Base-by-base conservation (phyloP, 2,888 invertebrate species). In the Autographa pulchrina region DNA sequence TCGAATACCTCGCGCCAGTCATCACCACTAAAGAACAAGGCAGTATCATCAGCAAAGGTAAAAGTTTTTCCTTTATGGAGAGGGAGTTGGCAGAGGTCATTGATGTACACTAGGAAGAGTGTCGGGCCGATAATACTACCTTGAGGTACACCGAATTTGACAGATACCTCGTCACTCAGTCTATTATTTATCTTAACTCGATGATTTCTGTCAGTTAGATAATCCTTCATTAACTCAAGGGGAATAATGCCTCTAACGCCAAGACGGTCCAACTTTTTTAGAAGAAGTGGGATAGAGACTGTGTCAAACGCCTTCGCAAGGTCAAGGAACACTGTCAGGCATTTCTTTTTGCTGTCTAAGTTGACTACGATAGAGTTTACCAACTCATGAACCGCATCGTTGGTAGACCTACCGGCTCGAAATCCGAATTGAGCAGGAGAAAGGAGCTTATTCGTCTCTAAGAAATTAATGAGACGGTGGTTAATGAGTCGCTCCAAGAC, bases 401-500 rank as follows among this genome's bases (percentile, higher is more conserved):
- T 52, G 5, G 48, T 52, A n/a, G 7, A 7, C 8, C 16, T 52
- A 8, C 48, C n/a, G 8, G 4, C n/a, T 52, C 48, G 48, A n/a
- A 52, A 52, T 3, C 48, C 48, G 18, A 7, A 52, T n/a, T 52
- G 48, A n/a, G 16, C n/a, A 16, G 48, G 48, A 16, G 65, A 59
- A 0, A 65, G 13, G 7, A 65, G 65, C 3, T 2, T 16, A 11
- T 65, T 59, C 18, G 41, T 20, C 32, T 65, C 65, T 6, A 65
- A 18, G 18, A 32, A 65, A 18, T 64, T 64, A 13, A 9, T 38
- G 8, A 64, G 38, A 2, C 38, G 56, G 8, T 56, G 32, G 35
- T 64, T 64, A 18, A 64, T 35, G 5, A 64, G 20, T 2, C 64
- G 64, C 9, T 64, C 64, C 38, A 64, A 38, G 18, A 64, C 35